Evolutionary conservation across 2,797 vertebrate genomes (phyloP), one percentile per base, ranked within the genome.

Genomic region (Diplodus puntazzo): DNA sequence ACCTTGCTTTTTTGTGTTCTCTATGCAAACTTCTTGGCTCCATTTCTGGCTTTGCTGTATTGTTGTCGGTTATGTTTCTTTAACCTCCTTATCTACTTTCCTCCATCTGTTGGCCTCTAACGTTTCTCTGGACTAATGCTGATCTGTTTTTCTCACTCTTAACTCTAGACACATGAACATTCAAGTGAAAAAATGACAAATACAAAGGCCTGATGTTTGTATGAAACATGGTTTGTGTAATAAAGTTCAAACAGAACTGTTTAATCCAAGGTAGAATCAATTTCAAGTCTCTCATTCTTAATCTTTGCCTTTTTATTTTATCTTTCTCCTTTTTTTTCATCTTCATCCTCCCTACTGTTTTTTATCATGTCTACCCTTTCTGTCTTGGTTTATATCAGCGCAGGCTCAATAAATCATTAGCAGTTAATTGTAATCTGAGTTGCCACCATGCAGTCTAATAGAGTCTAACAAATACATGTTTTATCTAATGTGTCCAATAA

Each of bases 31-130:
- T 39, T 49, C 23, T 67, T 55, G 65, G 53, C 66, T 61, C 23
- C n/a, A 11, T 61, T 25, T 43, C 27, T 52, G 21, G 52, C 57
- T 57, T 13, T 45, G 27, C 34, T 50, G 49, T 45, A 17, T 50
- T 69, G 9, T 69, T 43, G 48, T 55, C 30, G 45, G 23, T 57
- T 45, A 21, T 23, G 34, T 65, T 74, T 76, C 43, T 79, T 64
- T 79, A 72, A 69, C 53, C 7, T 64, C 61, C 59, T 79, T 66
- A 79, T 76, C 75, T 79, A 13, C 42, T 68, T 71, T 76, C 62
- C 75, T 76, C 60, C 69, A 50, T 0, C 61, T 68, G 69, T 58
- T 63, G 30, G 54, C 52, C 48, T 54, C 20, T 78, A 20, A 25
- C 30, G 10, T 54, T 67, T 71, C 16, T 66, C 66, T 52, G 45